Conservation (phyloP, 1,140 invertebrate species). For the Spodoptera frugiperda region DNA sequence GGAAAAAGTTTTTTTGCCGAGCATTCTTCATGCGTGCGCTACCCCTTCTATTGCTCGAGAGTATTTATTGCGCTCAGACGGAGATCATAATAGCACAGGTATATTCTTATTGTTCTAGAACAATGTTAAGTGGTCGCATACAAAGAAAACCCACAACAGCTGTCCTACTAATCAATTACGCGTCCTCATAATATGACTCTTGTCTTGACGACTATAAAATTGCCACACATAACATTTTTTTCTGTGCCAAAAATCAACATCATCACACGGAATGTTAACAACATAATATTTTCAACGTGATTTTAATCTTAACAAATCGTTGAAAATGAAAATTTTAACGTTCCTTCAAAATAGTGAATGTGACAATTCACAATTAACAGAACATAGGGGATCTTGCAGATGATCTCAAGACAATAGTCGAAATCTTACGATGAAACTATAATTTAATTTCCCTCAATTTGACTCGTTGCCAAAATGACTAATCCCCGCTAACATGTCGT, state of each 20-base stretch:
- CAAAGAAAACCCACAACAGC: slow-evolving; percentile 69
- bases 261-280: slow-evolving; percentile 79
- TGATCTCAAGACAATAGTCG: slow-evolving; percentile 72
- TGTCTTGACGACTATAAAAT: slow-evolving; percentile 80
- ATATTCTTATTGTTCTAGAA: slow-evolving; percentile 60
- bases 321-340: slow-evolving; percentile 78
- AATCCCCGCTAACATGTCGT: slow-evolving; percentile 71
- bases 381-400: slow-evolving; percentile 68
- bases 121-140: slow-evolving; percentile 57
- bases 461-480: slow-evolving; percentile 81
- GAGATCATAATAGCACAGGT: slow-evolving; percentile 44
- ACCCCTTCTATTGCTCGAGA: slow-evolving; percentile 11
- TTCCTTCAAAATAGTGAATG: slow-evolving; percentile 66
- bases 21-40: slow-evolving; percentile 25
- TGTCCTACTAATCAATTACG: slow-evolving; percentile 79
- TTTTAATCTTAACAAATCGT: slow-evolving; percentile 82
- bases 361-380: slow-evolving; percentile 56
- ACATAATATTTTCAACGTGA: slow-evolving; percentile 79
- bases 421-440: slow-evolving; percentile 65
- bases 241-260: slow-evolving; percentile 79
- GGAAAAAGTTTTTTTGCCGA: slow-evolving; percentile 59
- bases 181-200: slow-evolving; percentile 72
- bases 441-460: slow-evolving; percentile 77
- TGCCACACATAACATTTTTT: slow-evolving; percentile 75
- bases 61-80: slow-evolving; percentile 23